Conservation (phyloP, 64 coral and sea anemone genomes). For the Acropora yongei region DNA sequence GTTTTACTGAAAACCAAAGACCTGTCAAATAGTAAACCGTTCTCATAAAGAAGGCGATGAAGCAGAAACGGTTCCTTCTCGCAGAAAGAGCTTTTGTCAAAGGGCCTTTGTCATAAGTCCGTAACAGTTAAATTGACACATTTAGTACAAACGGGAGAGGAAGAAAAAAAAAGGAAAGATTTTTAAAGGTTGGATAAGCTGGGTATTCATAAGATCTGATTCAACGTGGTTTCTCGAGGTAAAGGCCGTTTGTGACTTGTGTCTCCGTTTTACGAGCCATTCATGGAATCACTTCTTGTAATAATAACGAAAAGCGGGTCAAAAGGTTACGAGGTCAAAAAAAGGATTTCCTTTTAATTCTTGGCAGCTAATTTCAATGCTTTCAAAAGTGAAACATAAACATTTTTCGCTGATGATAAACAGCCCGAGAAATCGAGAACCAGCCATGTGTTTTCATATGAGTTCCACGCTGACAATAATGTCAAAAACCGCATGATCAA, state of each 20-base stretch:
- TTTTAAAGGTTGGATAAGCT: background rate
- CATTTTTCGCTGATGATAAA: conserved; percentile 1
- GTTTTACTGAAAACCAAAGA: too few relatives aligned
- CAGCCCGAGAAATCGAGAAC: background rate
- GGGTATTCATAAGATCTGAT: background rate
- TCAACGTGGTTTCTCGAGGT: too few relatives aligned
- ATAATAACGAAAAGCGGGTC: too few relatives aligned
- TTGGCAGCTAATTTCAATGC: background rate
- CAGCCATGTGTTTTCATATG: background rate
- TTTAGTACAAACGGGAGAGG: background rate
- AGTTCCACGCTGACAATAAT: background rate
- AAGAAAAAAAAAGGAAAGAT: background rate
- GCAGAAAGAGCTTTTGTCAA: background rate
- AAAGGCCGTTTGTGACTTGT: too few relatives aligned
- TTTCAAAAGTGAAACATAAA: conserved; percentile 18
- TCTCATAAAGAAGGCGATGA: too few relatives aligned
- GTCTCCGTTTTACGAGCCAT: too few relatives aligned
- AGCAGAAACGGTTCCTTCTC: background rate
- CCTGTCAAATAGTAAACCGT: too few relatives aligned
- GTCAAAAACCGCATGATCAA: background rate
- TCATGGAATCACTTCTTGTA: too few relatives aligned
- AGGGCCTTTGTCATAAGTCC: too few relatives aligned
- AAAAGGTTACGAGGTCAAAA: background rate
- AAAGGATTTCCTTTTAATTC: background rate
- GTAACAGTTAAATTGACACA: background rate